A percentile compares a stretch with the other conserved stretches of the same genome.
These are phyloP conservation scores for Progne subis DNA, from an alignment of 2,113 vertebrate genomes.

Conservation along the genomic window DNA sequence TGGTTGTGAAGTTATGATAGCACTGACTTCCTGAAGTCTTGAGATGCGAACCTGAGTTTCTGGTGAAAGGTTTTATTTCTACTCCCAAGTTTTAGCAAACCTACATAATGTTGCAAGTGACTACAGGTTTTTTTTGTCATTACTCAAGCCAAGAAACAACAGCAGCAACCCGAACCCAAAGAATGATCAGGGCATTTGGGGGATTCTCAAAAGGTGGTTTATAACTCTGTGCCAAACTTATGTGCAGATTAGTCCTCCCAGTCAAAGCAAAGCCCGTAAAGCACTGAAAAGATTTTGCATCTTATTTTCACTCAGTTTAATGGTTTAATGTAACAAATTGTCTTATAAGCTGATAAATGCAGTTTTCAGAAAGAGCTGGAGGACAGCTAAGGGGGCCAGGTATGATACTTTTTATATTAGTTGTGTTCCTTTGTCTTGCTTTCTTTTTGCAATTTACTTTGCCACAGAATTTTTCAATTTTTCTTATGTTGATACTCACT, in stretches of 20 bases:
- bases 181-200: neutral
- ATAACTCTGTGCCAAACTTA: neutral
- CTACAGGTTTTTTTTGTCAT: neutral
- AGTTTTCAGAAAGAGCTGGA: neutral
- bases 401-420: neutral
- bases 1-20: neutral
- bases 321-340: neutral
- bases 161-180: neutral
- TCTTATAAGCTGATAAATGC: neutral
- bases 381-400: neutral
- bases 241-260: accelerated
- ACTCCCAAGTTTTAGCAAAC: neutral
- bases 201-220: neutral
- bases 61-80: neutral
- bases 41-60: neutral
- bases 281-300: neutral
- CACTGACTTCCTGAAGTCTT: neutral
- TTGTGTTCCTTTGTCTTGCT: neutral
- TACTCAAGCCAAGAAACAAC: neutral
- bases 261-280: neutral
- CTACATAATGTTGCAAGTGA: neutral
- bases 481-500: neutral
- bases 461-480: neutral
- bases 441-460: neutral
- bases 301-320: neutral